These are phyloP conservation scores for Zaprionus inermis DNA, from an alignment of 1,140 invertebrate species.

Conservation along the genomic window DNA sequence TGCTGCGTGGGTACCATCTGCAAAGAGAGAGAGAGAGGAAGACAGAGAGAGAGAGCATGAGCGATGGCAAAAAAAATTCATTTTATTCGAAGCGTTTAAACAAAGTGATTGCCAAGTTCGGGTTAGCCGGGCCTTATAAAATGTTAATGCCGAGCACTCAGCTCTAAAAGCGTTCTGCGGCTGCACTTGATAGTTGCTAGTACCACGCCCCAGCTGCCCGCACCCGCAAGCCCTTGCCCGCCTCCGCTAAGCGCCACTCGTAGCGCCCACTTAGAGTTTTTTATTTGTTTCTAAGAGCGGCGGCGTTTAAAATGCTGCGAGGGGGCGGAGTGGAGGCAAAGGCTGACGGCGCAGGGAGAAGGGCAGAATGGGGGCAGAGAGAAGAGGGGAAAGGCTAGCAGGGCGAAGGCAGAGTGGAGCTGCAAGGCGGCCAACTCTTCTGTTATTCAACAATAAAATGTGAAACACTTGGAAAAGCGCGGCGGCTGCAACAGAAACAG, in stretches of 20 bases:
- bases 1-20: slow-evolving; percentile 89
- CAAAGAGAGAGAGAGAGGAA: slow-evolving; percentile 20
- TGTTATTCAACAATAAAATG: slow-evolving; percentile 44
- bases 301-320: slow-evolving; percentile 28
- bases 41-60: slow-evolving; percentile 4
- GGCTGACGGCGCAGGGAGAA: no score
- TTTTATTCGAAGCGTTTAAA: slow-evolving; percentile 58
- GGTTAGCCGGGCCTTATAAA: slow-evolving; percentile 48
- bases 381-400: background rate
- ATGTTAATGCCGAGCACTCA: slow-evolving; percentile 69
- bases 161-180: slow-evolving; percentile 68
- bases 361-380: background rate
- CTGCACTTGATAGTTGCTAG: slow-evolving; percentile 46
- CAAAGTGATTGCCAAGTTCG: slow-evolving; percentile 45
- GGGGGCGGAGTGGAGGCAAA: no score
- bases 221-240: no score
- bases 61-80: slow-evolving; percentile 1
- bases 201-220: background rate
- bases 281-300: slow-evolving; percentile 46
- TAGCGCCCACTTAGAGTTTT: slow-evolving; percentile 14
- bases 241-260: background rate
- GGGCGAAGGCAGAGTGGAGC: background rate
- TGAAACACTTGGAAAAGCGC: slow-evolving; percentile 46
- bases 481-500: background rate
- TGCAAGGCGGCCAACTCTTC: background rate